Evolutionary conservation across 2,113 vertebrate genomes (phyloP).

Genomic region (Perca flavescens): DNA sequence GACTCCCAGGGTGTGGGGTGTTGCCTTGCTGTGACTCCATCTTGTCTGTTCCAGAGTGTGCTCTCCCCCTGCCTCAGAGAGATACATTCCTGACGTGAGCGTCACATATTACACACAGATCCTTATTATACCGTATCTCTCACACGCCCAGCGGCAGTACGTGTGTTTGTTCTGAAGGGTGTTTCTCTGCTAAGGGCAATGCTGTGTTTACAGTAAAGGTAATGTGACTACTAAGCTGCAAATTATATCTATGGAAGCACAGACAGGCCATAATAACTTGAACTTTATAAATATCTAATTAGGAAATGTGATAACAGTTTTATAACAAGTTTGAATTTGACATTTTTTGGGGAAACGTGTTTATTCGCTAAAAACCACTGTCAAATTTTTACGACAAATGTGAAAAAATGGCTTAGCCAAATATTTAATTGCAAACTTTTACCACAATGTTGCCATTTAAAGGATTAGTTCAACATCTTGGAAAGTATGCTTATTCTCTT

Average conservation of each 20-base stretch:
- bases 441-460: neutral
- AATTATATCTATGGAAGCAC: neutral
- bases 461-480: neutral
- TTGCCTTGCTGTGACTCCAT: conserved; percentile 78
- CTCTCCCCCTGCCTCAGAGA: conserved; percentile 25
- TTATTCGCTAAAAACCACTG: neutral
- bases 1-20: conserved; percentile 69
- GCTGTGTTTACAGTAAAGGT: neutral
- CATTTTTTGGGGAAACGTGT: neutral
- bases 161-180: conserved; percentile 46
- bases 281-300: neutral
- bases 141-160: neutral
- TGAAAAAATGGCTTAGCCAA: neutral
- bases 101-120: conserved; percentile 34
- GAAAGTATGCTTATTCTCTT: neutral
- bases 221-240: neutral
- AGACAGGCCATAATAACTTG: neutral
- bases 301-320: neutral
- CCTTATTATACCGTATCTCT: conserved; percentile 15
- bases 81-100: conserved; percentile 47
- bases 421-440: neutral
- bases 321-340: neutral
- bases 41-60: conserved; percentile 63
- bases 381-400: neutral
- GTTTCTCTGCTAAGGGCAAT: conserved; percentile 25